A percentile compares a stretch with the other conserved stretches of the same genome.
These are phyloP conservation scores for Rallus crepitans DNA, from an alignment of 2,797 vertebrate genomes.

Conservation along the genomic window DNA sequence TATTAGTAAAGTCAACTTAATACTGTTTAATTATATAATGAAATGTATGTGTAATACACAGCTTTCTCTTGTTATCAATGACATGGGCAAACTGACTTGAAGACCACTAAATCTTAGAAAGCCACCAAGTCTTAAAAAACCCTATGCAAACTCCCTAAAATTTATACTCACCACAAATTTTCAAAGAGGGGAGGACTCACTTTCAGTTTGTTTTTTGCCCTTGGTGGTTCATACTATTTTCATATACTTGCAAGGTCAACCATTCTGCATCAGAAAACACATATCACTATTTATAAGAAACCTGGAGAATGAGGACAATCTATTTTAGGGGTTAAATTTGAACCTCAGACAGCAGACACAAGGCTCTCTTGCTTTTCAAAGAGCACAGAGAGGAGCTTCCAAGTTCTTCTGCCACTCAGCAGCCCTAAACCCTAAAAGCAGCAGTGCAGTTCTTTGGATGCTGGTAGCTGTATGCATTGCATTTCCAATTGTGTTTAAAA, in stretches of 20 bases:
- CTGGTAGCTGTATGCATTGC: neutral
- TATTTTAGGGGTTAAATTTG: neutral
- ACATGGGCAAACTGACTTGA: neutral
- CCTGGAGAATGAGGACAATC: neutral
- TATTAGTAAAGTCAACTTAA: neutral
- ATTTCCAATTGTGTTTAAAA: neutral
- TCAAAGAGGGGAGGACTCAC: neutral
- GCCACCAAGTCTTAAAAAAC: neutral
- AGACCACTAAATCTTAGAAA: neutral
- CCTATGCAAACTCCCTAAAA: neutral
- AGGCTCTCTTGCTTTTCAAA: neutral
- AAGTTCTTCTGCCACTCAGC: neutral
- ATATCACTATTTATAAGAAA: neutral
- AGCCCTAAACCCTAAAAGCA: neutral
- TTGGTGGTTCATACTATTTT: neutral
- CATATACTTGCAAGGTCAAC: neutral
- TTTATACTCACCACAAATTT: neutral
- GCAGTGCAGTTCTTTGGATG: neutral
- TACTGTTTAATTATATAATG: neutral
- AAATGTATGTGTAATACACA: neutral
- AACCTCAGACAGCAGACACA: neutral
- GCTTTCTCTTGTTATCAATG: neutral
- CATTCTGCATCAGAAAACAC: neutral
- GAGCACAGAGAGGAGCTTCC: neutral
- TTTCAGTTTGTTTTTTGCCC: neutral